Evolutionary conservation across 2,888 invertebrate species (phyloP).

Genomic region (Diarsia rubi): DNA sequence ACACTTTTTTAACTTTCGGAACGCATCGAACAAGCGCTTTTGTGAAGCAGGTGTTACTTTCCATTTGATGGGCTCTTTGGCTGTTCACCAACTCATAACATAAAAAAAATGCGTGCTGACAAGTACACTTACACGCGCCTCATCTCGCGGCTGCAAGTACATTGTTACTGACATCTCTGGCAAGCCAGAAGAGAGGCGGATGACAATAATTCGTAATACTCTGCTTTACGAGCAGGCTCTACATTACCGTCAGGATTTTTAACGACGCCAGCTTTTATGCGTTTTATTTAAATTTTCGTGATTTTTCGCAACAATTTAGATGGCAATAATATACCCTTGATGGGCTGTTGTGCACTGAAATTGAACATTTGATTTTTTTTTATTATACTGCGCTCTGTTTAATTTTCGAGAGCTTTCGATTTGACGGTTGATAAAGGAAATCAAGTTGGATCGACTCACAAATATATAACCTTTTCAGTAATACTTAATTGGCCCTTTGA

Average conservation of each 20-base stretch:
- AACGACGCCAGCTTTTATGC: slow-evolving; percentile 58
- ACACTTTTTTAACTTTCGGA: neutral
- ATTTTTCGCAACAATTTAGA: slow-evolving; percentile 63
- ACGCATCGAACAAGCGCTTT: neutral
- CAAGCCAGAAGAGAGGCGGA: slow-evolving; percentile 28
- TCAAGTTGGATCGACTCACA: slow-evolving; percentile 9
- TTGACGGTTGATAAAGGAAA: slow-evolving; percentile 17
- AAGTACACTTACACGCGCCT: slow-evolving; percentile 9
- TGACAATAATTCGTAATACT: slow-evolving; percentile 59
- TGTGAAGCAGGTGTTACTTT: slow-evolving; percentile 10
- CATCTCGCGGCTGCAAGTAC: slow-evolving; percentile 17
- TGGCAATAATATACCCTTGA: slow-evolving; percentile 49
- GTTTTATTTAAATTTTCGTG: slow-evolving; percentile 62
- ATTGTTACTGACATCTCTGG: slow-evolving; percentile 8
- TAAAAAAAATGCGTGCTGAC: slow-evolving; percentile 8
- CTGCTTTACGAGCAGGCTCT: slow-evolving; percentile 60
- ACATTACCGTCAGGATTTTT: slow-evolving; percentile 55
- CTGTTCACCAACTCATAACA: neutral
- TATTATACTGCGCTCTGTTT: slow-evolving; percentile 16
- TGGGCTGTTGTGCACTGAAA: slow-evolving; percentile 45
- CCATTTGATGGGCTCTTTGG: slow-evolving; percentile 10
- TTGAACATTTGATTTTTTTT: slow-evolving; percentile 39
- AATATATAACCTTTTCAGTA: neutral
- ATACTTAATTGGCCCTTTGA: slow-evolving; percentile 17
- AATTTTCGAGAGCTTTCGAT: slow-evolving; percentile 9